A percentile compares a stretch with the other conserved stretches of the same genome.
Evolutionary conservation across 2,797 vertebrate species (phyloP).

Genomic region (Lithobates sylvaticus): DNA sequence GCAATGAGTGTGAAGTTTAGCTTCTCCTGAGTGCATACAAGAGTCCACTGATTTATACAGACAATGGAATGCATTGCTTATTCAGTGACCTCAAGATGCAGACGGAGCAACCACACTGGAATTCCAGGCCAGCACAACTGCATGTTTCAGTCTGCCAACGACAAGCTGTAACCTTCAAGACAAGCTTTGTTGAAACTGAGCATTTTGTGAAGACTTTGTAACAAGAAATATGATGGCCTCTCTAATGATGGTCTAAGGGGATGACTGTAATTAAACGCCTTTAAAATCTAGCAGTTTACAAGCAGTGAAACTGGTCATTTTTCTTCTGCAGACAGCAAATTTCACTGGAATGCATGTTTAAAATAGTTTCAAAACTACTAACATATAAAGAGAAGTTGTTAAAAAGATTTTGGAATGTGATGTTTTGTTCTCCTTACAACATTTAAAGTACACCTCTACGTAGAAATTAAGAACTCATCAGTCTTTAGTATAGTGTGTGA

Average conservation of each 20-base stretch:
- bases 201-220: conserved; percentile 28
- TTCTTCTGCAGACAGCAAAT: not conserved
- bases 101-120: conserved; percentile 58
- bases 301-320: conserved; percentile 2
- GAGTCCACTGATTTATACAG: conserved; percentile 61
- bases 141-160: conserved; percentile 50
- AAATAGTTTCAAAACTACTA: not conserved
- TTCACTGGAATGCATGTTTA: not conserved
- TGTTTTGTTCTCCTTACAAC: not conserved
- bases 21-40: conserved; percentile 52
- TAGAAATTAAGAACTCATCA: not conserved
- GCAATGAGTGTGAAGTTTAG: conserved; percentile 31
- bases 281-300: conserved; percentile 6
- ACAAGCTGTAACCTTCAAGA: conserved; percentile 49
- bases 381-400: not conserved
- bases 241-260: conserved; percentile 27
- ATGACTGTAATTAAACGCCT: conserved; percentile 21
- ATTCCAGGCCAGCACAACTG: conserved; percentile 43
- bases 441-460: not conserved
- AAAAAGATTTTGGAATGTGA: not conserved
- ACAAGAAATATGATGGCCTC: conserved; percentile 25
- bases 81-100: conserved; percentile 54
- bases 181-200: conserved; percentile 40
- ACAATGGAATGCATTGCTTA: conserved; percentile 59
- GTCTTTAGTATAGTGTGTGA: too few relatives aligned